Evolutionary conservation across 1,140 invertebrate species (phyloP).

Genomic region (Rhopalosiphum padi): DNA sequence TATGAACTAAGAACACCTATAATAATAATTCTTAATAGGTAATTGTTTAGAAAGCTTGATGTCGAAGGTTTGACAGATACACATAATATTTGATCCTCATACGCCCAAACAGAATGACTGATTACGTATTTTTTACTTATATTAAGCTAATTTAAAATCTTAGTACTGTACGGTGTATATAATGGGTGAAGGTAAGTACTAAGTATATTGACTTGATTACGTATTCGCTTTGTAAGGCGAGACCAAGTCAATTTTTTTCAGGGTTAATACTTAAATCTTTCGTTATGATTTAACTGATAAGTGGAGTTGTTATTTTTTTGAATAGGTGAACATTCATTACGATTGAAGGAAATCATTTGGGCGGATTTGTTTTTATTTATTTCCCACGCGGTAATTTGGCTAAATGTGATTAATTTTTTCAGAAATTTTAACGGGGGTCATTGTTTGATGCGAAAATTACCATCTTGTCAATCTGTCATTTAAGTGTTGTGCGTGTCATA

Average conservation of each 20-base stretch:
- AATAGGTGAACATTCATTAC: neutral
- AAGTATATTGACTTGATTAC: neutral
- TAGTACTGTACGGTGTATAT: neutral
- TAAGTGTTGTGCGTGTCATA: neutral
- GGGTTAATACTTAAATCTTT: neutral
- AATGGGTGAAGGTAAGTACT: neutral
- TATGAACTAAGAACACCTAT: neutral
- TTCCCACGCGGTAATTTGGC: neutral
- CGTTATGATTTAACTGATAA: neutral
- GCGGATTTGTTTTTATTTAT: neutral
- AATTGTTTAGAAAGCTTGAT: conserved; percentile 10
- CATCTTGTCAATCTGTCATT: neutral
- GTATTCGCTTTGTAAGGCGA: neutral
- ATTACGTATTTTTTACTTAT: neutral
- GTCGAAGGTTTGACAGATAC: neutral
- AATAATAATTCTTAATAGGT: neutral
- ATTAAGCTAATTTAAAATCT: neutral
- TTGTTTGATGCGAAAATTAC: neutral
- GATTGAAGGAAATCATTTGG: neutral
- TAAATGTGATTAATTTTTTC: neutral
- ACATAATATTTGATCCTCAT: neutral
- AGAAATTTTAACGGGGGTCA: neutral
- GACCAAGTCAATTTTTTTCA: neutral
- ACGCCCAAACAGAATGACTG: neutral
- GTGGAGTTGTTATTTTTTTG: neutral